Evolutionary conservation across 2,888 invertebrate genomes (phyloP), one percentile per base, ranked within the genome.

Genomic region (Ryuthela nishihirai): DNA sequence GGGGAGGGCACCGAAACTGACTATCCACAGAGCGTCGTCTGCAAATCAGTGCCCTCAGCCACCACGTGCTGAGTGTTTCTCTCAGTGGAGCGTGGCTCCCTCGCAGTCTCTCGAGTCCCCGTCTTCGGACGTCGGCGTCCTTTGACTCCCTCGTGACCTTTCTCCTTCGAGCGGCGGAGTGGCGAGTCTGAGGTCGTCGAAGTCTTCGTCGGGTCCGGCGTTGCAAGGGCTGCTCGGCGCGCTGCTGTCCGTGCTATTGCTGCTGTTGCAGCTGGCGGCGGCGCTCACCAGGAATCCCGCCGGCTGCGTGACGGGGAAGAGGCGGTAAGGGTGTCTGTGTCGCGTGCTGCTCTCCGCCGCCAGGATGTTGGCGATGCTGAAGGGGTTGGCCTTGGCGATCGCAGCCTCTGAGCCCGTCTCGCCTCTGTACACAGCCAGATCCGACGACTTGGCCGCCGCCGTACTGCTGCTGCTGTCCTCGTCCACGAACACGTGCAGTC

Each of bases 361-460:
- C 15, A 63, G 48, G 48, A 63, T 63, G 42, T 63, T 60, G 40
- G 61, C 63, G 15, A 63, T 63, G 43, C 63, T 63, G 39, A 63
- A 63, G 5, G 60, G 54, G 24, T 39, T 43, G 21, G 54, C 44
- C 15, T 50, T 50, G 25, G 54, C 38, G 6, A 41, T 45, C 4
- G n/a, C 17, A 10, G 20, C 29, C 17, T 20, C 25, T 3, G 29
- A 29, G 4, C 12, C n/a, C 23, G n/a, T 20, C 7, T 12, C n/a
- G 26, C n/a, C n/a, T 9, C 18, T 12, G 15, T 23, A n/a, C 9
- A 15, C 18, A 18, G 40, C 20, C 7, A 40, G 15, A 4, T 4
- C 40, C n/a, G n/a, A n/a, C n/a, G n/a, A n/a, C n/a, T n/a, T n/a
- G n/a, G n/a, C n/a, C n/a, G n/a, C n/a, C n/a, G n/a, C n/a, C n/a